phyloP scores from a whole-genome alignment of 2,797 vertebrate genomes.

The Galago senegalensis region DNA sequence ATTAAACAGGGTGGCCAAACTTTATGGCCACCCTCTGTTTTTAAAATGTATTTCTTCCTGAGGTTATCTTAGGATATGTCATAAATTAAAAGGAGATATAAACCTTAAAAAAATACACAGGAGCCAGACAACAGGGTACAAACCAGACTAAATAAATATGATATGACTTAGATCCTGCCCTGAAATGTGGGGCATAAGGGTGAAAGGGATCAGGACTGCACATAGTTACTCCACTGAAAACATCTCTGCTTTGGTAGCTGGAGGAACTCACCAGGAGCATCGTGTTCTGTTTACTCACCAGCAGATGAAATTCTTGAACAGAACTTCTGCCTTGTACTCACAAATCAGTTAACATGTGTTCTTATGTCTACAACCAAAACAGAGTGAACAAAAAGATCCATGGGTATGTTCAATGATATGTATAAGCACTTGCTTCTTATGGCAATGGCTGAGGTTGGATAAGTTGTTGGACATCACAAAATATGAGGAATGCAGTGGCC shows the following conservation, averaged over 20 bases:
- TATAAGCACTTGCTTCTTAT: neutral
- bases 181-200: neutral
- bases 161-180: neutral
- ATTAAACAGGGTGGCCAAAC: neutral
- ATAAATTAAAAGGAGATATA: conserved; percentile 17
- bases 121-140: neutral
- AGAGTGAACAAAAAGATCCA: neutral
- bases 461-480: neutral
- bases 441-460: neutral
- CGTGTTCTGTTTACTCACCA: neutral
- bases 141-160: neutral
- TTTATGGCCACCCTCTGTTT: neutral
- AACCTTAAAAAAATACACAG: neutral
- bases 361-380: neutral
- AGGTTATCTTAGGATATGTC: neutral
- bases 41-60: neutral
- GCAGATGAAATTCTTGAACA: neutral
- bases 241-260: conserved; percentile 3
- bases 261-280: neutral
- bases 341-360: neutral
- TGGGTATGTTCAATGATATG: neutral
- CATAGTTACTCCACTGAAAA: neutral
- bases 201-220: neutral
- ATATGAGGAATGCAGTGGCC: neutral
- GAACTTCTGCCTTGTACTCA: neutral